phyloP scores from a whole-genome alignment of 1,140 invertebrate genomes.

The Sycobia sp. region DNA sequence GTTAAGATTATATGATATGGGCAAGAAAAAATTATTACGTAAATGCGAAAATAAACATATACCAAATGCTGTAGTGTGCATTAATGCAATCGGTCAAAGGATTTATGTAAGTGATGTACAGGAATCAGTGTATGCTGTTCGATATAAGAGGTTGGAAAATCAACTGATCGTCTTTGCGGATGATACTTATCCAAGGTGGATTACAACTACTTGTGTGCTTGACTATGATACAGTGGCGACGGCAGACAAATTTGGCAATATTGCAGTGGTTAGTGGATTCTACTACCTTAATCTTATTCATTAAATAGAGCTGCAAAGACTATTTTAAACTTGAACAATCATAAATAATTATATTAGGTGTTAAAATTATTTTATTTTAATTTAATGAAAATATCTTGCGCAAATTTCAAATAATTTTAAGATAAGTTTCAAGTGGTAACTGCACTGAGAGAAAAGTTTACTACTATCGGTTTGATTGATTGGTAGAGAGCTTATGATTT shows the following conservation, averaged over 20 bases:
- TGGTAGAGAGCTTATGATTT: too few species aligned
- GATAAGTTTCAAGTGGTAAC: too few species aligned
- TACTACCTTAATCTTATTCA: too few species aligned
- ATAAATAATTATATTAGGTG: too few species aligned
- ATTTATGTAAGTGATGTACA: constrained; percentile 96
- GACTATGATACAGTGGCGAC: constrained; percentile 97
- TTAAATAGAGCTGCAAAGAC: too few species aligned
- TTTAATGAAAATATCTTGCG: too few species aligned
- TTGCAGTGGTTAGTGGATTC: constrained; percentile 80
- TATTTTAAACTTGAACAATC: too few species aligned
- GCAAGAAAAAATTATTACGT: constrained; percentile 93
- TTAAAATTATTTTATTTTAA: too few species aligned
- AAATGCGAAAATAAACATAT: constrained; percentile 99
- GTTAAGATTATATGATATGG: constrained; percentile 94
- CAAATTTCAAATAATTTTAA: too few species aligned
- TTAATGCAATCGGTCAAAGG: constrained; percentile 91
- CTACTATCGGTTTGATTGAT: too few species aligned
- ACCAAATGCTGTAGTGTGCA: constrained; percentile 91
- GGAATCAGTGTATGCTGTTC: constrained; percentile 95
- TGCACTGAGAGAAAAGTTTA: too few species aligned
- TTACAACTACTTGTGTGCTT: constrained; percentile 89
- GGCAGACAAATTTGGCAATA: constrained; percentile 99
- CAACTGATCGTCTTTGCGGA: constrained; percentile 98
- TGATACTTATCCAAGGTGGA: constrained; percentile 95
- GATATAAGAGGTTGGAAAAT: constrained; percentile 95